A percentile compares a stretch with the other conserved stretches of the same genome.
These are phyloP conservation scores for Eremophila alpestris DNA, from an alignment of 2,797 vertebrate species.

Conservation along the genomic window DNA sequence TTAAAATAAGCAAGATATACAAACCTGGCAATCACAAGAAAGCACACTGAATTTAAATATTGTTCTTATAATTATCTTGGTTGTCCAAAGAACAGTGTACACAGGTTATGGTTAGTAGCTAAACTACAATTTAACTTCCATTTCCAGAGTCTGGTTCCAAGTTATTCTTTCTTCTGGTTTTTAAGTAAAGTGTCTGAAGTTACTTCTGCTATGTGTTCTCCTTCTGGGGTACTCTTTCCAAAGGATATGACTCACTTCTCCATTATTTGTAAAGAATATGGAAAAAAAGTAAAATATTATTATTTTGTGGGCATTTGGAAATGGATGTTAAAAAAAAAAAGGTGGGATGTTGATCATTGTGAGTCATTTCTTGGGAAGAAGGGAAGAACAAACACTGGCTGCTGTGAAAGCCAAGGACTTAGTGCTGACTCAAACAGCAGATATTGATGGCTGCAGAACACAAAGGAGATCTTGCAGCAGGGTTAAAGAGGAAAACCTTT, in stretches of 20 bases:
- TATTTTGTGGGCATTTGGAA: slow-evolving; percentile 9
- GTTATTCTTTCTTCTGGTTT: not conserved
- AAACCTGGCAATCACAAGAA: not conserved
- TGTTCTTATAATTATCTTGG: not conserved
- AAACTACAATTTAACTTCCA: not conserved
- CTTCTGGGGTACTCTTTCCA: slow-evolving; percentile 7
- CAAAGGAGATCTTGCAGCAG: not conserved
- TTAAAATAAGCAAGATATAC: not conserved
- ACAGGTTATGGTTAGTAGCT: not conserved
- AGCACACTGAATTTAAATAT: not conserved
- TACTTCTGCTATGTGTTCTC: not conserved
- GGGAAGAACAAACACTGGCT: not conserved
- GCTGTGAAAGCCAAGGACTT: not conserved
- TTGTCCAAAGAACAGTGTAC: not conserved
- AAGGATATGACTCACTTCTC: slow-evolving; percentile 18
- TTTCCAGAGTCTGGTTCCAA: not conserved
- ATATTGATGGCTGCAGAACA: not conserved
- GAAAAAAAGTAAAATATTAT: slow-evolving; percentile 38
- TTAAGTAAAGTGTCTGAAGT: not conserved
- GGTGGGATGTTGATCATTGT: slow-evolving; percentile 23
- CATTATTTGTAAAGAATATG: slow-evolving; percentile 45
- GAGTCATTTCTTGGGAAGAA: slow-evolving; percentile 21
- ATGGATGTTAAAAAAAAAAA: not conserved
- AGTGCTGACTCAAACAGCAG: slow-evolving; percentile 40
- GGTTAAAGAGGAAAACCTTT: not conserved